These are phyloP conservation scores for Phoeniculus purpureus DNA, from an alignment of 2,797 vertebrate genomes.

Conservation along the genomic window DNA sequence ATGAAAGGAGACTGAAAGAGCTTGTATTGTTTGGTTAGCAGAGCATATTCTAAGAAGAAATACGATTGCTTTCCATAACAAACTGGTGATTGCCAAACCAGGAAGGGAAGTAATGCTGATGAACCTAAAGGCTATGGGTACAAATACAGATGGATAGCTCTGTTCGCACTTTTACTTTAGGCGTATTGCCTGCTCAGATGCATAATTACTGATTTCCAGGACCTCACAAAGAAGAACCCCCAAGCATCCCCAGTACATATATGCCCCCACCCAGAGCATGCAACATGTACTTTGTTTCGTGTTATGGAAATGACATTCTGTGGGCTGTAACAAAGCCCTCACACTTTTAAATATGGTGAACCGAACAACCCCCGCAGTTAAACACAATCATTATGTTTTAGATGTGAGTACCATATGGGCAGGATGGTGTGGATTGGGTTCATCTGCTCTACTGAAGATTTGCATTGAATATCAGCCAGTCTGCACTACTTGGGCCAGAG, in stretches of 20 bases:
- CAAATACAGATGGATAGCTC: not conserved
- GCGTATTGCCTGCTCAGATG: not conserved
- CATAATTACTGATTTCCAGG: not conserved
- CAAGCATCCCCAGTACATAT: not conserved
- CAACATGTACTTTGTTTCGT: not conserved
- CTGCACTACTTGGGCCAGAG: not conserved
- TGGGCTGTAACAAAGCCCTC: not conserved
- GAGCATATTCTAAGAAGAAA: not conserved
- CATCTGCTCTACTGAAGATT: not conserved
- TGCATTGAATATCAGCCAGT: not conserved
- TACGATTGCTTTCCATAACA: not conserved
- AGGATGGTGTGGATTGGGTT: not conserved
- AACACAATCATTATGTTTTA: not conserved
- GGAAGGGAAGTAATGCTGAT: not conserved
- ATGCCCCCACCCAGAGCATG: not conserved
- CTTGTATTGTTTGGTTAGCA: not conserved
- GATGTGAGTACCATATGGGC: not conserved
- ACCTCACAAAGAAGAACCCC: not conserved
- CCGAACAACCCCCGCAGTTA: not conserved
- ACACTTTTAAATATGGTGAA: conserved; percentile 25
- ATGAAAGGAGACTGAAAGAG: not conserved
- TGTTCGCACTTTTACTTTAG: not conserved
- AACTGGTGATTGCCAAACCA: not conserved
- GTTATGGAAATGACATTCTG: not conserved
- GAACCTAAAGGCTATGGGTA: not conserved